Evolutionary conservation across 2,888 invertebrate genomes (phyloP).

Genomic region (Stenchaetothrips biformis): DNA sequence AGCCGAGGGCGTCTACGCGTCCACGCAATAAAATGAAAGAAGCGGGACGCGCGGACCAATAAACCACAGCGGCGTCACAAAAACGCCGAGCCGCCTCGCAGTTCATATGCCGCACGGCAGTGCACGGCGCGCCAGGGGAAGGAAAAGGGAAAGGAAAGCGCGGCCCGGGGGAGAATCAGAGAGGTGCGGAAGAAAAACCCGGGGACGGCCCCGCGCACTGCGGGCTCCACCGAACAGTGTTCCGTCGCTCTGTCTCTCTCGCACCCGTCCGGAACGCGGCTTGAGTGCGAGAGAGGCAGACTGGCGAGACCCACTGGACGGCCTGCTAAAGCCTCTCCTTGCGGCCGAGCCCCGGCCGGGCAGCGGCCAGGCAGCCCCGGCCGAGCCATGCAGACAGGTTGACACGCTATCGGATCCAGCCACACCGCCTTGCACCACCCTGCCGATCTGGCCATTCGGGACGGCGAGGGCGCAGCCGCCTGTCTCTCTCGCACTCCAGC

Average conservation of each 20-base stretch:
- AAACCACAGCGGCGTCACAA: background rate
- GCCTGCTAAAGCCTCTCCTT: too few relatives aligned
- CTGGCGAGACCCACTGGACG: too few relatives aligned
- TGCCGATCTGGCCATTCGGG: background rate
- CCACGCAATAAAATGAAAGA: background rate
- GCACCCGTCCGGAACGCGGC: too few relatives aligned
- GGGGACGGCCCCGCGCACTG: too few relatives aligned
- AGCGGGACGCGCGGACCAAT: background rate
- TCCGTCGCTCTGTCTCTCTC: too few relatives aligned
- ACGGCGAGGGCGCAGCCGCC: too few relatives aligned
- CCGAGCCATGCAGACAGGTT: slow-evolving; percentile 2
- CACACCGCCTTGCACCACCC: background rate
- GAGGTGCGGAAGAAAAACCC: background rate
- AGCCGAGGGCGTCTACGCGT: background rate
- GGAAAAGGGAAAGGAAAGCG: background rate
- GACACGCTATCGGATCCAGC: background rate
- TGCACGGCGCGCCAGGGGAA: background rate
- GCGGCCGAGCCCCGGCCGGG: too few relatives aligned
- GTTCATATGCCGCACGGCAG: too few relatives aligned
- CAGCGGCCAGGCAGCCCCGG: too few relatives aligned
- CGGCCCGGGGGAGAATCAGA: background rate
- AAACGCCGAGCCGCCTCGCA: background rate
- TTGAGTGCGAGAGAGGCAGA: background rate
- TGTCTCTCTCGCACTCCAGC: too few relatives aligned
- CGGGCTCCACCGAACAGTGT: too few relatives aligned